These are phyloP conservation scores for Entomobrya proxima DNA, from an alignment of 2,888 invertebrate genomes.

Conservation along the genomic window DNA sequence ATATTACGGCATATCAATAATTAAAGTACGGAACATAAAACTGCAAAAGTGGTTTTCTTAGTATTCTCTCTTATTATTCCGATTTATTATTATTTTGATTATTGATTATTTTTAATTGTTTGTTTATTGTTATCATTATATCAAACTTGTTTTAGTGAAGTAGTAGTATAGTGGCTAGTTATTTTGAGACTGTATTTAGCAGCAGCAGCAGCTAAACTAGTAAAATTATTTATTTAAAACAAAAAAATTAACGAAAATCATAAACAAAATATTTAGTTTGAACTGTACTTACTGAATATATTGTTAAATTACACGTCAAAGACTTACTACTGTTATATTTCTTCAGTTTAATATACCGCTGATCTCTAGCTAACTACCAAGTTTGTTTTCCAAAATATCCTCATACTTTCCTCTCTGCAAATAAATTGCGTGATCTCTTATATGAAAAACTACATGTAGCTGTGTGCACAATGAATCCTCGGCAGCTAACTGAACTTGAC, in stretches of 20 bases:
- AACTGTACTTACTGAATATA: not conserved
- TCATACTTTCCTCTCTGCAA: too few species aligned
- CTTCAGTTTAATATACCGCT: too few species aligned
- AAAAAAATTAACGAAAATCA: not conserved
- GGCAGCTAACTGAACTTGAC: too few species aligned
- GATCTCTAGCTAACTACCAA: too few species aligned
- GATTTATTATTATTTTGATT: not conserved
- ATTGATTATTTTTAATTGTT: not conserved
- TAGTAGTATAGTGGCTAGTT: slow-evolving; percentile 61
- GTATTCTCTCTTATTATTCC: not conserved
- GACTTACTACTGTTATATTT: slow-evolving; percentile 6
- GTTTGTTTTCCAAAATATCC: too few species aligned
- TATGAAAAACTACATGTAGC: too few species aligned
- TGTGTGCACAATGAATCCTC: too few species aligned
- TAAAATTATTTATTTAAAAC: not conserved
- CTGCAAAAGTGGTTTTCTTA: not conserved
- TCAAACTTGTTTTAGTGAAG: slow-evolving; percentile 11
- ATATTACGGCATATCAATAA: too few species aligned
- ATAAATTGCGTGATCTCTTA: too few species aligned
- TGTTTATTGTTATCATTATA: not conserved
- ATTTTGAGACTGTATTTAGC: slow-evolving; percentile 64
- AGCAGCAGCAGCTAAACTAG: slow-evolving; percentile 42
- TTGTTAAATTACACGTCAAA: not conserved
- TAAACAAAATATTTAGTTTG: not conserved
- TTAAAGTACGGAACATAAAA: too few species aligned